Conservation (phyloP, 23 tunicate species). For the Aplidium turbinatum region DNA sequence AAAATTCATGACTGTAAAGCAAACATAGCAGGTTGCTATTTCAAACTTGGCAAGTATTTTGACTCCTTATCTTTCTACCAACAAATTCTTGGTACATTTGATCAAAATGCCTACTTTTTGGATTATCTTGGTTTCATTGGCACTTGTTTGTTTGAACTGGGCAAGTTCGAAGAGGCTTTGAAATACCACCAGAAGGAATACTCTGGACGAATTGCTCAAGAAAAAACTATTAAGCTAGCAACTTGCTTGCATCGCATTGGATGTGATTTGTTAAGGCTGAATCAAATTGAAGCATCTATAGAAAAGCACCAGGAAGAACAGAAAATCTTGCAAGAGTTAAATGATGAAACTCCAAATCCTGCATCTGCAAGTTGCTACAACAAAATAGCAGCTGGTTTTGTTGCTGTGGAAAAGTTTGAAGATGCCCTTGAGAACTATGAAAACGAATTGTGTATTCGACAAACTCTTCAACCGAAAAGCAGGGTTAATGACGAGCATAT, state of each 20-base stretch:
- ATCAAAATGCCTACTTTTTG: background rate
- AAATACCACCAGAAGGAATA: constrained; percentile 3
- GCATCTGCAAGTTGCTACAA: background rate
- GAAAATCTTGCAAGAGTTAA: background rate
- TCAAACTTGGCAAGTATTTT: too few species aligned
- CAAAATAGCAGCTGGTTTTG: background rate
- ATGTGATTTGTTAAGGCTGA: background rate
- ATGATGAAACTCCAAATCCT: background rate
- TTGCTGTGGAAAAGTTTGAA: background rate
- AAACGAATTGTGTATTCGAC: background rate
- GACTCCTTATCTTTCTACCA: too few species aligned
- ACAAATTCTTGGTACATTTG: background rate
- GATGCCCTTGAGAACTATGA: background rate
- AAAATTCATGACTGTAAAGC: background rate
- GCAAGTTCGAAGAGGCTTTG: background rate
- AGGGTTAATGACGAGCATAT: background rate
- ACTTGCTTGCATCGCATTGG: background rate
- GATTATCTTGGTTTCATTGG: background rate
- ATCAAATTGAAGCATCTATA: background rate
- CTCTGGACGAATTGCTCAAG: background rate
- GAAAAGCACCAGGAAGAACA: background rate
- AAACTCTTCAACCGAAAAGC: background rate
- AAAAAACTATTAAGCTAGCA: background rate
- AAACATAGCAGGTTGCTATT: too few species aligned
- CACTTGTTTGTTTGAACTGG: constrained; percentile 1